Evolutionary conservation across 2,797 vertebrate species (phyloP).

Genomic region (Cyprinella venusta): DNA sequence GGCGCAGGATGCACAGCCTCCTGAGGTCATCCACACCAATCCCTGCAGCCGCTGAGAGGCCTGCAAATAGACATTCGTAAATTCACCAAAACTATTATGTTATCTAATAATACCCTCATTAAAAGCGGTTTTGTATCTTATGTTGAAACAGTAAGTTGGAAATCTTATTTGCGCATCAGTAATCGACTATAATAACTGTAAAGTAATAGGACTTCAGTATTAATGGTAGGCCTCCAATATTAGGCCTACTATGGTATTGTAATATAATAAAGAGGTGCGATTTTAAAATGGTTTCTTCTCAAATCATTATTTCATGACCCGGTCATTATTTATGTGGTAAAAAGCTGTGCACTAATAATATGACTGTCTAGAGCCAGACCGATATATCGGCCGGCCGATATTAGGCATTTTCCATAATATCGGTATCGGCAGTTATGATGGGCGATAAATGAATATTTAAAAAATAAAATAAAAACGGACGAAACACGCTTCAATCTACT

Average conservation of each 20-base stretch:
- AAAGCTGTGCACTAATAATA: not conserved
- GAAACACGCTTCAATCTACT: too few species aligned
- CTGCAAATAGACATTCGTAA: conserved; percentile 58
- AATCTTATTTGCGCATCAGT: not conserved
- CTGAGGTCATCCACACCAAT: conserved; percentile 81
- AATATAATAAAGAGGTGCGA: not conserved
- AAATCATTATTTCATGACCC: not conserved
- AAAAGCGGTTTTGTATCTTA: not conserved
- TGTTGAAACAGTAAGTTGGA: not conserved
- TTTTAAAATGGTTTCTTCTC: not conserved
- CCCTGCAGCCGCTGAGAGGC: conserved; percentile 79
- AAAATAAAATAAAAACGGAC: too few species aligned
- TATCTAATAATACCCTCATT: not conserved
- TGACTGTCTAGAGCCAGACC: not conserved
- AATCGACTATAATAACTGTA: not conserved
- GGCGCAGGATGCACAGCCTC: conserved; percentile 80
- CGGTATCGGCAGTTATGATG: too few species aligned
- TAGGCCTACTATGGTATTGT: not conserved
- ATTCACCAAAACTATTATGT: not conserved
- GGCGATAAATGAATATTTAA: too few species aligned
- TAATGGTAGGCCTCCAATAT: not conserved
- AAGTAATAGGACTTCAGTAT: not conserved
- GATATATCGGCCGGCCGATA: too few species aligned
- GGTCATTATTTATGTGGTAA: not conserved
- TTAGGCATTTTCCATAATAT: too few species aligned